Base-by-base conservation (phyloP, 1,140 invertebrate species). In the Nylanderia fulva region DNA sequence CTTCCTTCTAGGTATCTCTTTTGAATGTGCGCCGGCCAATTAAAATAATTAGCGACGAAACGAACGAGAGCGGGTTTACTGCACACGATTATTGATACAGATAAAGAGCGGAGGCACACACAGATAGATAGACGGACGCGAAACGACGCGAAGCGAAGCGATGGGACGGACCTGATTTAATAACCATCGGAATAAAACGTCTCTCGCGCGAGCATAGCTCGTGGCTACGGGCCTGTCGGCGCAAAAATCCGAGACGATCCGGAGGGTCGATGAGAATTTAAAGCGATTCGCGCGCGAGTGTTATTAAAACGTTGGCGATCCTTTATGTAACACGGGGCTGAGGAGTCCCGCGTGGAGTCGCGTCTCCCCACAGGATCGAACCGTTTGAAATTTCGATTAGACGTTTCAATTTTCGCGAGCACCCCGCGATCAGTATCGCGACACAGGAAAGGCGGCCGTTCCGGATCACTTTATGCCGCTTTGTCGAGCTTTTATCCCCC, bases 21-120 rank as follows among this genome's bases (percentile, higher is more conserved):
- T 91, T 90, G 90, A 90, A 91, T 91, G 89, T 87, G 85, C 90
- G 85, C 87, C 90, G 89, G 90, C 90, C 90, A 91, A 91, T 91
- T 91, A 91, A 91, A 91, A 91, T 91, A 91, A 91, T 91, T 91
- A 91, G 90, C 89, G 85, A 90, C 90, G 87, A 90, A 90, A 91
- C 89, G 89, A 90, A 90, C 84, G 89, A 87, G 87, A 84, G 61
- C 75, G 80, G 36, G 29, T 72, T 90, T 76, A 85, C 79, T 71
- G 85, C 74, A 45, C 83, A 45, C 83, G 89, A 90, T 90, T 90
- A 79, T 90, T 89, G 89, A 90, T 90, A 90, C 86, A 80, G 89
- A 85, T 90, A 86, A 60, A 29, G 80, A 66, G 48, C 54, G 66
- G 87, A 66, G 63, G n/a, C n/a, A n/a, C 29, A 33, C 1, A 33